Conservation (phyloP, 2,797 vertebrate genomes). For the Bryconaethiops microstoma region DNA sequence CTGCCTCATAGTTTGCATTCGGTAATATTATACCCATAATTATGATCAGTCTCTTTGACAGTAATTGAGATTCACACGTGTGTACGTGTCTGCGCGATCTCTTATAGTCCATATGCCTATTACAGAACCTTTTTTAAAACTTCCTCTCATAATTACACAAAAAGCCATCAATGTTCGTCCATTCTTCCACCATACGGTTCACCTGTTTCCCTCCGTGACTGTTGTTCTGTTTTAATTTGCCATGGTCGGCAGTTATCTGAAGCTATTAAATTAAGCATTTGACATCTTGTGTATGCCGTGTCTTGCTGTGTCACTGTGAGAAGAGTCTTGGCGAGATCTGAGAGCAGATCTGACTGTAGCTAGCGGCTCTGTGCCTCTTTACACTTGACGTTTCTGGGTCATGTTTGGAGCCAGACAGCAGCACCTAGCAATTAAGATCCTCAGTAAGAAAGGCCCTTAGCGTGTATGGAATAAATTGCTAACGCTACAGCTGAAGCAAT, state of each 20-base stretch:
- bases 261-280: slow-evolving; percentile 71
- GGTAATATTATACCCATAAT: too few species aligned
- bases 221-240: slow-evolving; percentile 66
- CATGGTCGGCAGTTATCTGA: slow-evolving; percentile 65
- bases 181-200: neutral
- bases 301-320: slow-evolving; percentile 69
- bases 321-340: slow-evolving; percentile 50
- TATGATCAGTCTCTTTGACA: too few species aligned
- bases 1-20: too few species aligned
- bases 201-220: slow-evolving; percentile 43
- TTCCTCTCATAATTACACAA: neutral
- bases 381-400: slow-evolving; percentile 70
- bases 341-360: slow-evolving; percentile 30
- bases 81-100: too few species aligned
- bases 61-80: too few species aligned
- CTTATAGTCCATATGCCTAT: too few species aligned
- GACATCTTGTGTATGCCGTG: slow-evolving; percentile 66
- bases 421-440: slow-evolving; percentile 57
- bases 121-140: neutral
- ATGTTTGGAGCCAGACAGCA: slow-evolving; percentile 53
- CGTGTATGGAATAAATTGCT: neutral
- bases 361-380: slow-evolving; percentile 53
- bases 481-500: neutral
- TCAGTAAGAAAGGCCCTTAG: slow-evolving; percentile 34
- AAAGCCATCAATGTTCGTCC: neutral